A percentile compares a stretch with the other conserved stretches of the same genome.
These are phyloP conservation scores for Gnathonemus longibarbis DNA, from an alignment of 2,113 vertebrate species.

Conservation along the genomic window DNA sequence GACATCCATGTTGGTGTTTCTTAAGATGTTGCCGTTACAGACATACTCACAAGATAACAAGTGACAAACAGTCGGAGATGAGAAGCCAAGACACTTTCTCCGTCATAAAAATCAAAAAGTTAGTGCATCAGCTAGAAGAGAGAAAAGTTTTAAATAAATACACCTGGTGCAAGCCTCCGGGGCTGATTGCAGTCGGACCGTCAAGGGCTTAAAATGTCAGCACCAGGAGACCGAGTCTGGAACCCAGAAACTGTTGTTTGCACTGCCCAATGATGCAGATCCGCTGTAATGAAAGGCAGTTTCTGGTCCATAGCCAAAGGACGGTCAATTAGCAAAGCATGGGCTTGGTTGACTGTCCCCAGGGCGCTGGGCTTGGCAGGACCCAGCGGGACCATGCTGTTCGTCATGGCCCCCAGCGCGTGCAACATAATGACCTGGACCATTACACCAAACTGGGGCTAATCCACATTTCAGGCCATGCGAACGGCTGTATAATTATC, in stretches of 20 bases:
- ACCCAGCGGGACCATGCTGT: background rate
- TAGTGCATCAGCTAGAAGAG: background rate
- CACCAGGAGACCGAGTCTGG: background rate
- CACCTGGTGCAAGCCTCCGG: background rate
- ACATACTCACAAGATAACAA: background rate
- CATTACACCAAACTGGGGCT: background rate
- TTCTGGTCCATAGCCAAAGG: background rate
- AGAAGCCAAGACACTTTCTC: background rate
- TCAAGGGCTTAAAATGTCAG: background rate
- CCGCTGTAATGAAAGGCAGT: conserved; percentile 13
- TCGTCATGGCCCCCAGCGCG: background rate
- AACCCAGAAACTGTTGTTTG: conserved; percentile 5
- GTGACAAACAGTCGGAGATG: background rate
- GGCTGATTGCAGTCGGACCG: background rate
- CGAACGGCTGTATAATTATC: background rate
- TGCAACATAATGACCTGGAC: background rate
- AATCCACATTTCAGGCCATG: background rate
- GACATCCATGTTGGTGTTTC: background rate
- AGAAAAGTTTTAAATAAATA: background rate
- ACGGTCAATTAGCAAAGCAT: conserved; percentile 5
- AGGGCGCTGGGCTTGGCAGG: background rate
- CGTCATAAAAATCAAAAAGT: background rate
- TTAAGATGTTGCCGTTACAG: background rate
- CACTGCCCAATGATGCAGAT: background rate
- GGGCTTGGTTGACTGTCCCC: background rate